Base-by-base conservation (phyloP, 2,888 invertebrate species). In the Syrphus vitripennis region DNA sequence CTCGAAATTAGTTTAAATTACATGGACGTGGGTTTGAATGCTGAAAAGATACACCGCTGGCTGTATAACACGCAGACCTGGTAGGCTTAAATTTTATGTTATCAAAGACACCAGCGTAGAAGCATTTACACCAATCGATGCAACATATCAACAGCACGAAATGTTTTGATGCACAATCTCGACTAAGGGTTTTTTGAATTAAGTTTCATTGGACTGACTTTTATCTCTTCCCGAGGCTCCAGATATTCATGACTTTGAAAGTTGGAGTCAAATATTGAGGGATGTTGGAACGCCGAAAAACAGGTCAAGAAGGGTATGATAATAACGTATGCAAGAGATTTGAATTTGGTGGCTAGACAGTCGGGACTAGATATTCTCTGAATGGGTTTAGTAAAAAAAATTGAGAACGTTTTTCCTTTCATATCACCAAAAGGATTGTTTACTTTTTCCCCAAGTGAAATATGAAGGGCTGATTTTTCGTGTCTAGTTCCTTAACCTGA, bases 1-100 rank as follows among this genome's bases (percentile, higher is more conserved):
- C 40, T 70, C 16, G 75, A 80, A 83, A 83, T 83, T 83, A 74
- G 83, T 75, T 83, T 80, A 80, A 83, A 83, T 83, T 83, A 80
- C 75, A 83, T 75, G 80, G 29, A 75, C 63, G 80, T 80, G 83
- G 74, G 75, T 83, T 59, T 40, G 26, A 59, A 48, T 63, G 61
- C 37, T 69, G 29, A 29, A 59, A 29, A 21, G 67, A 67, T 31
- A 26, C 16, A 31, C 42, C 53, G 37, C 21, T 42, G 59, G n/a
- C 29, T 50, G 34, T 3, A 9, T 61, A n/a, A 59, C 24, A 10
- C 59, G 4, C 26, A 50, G 50, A 16, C 14, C 24, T 26, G 53
- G 24, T 74, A 37, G 61, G 37, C 37, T 42, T 26, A 3, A 26
- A 26, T 61, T 26, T 61, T 53, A 1, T 10, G 19, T 21, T 21